Conservation (phyloP, 2,888 invertebrate genomes). For the Volucella bombylans region DNA sequence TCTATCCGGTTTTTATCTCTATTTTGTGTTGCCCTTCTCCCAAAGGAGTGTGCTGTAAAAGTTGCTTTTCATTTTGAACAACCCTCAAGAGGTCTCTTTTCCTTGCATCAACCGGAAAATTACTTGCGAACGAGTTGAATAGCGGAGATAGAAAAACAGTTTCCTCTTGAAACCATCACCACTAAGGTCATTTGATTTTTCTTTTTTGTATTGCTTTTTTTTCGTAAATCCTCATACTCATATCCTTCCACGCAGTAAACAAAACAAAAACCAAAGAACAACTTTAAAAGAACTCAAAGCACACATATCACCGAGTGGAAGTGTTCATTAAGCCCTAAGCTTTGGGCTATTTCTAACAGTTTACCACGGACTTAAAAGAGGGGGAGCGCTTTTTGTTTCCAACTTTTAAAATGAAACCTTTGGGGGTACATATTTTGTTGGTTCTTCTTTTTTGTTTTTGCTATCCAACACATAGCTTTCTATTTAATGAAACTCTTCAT, state of each 20-base stretch:
- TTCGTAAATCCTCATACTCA: neutral
- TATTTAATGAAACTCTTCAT: conserved; percentile 38
- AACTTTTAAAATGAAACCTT: conserved; percentile 8
- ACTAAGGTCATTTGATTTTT: conserved; percentile 43
- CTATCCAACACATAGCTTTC: conserved; percentile 15
- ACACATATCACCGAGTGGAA: conserved; percentile 27
- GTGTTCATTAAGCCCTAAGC: conserved; percentile 35
- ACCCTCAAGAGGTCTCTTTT: no score
- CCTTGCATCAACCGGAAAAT: conserved; percentile 20
- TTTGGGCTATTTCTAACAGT: conserved; percentile 40
- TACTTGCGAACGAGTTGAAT: conserved; percentile 30
- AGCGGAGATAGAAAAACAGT: conserved; percentile 4
- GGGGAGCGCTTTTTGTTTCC: neutral
- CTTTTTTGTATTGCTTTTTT: neutral
- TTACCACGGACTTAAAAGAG: neutral
- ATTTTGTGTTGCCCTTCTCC: no score
- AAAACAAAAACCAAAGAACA: no score
- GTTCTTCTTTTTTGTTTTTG: neutral
- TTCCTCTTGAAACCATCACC: conserved; percentile 4
- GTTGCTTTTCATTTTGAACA: no score
- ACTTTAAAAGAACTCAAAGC: conserved; percentile 13
- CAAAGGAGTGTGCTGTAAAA: no score
- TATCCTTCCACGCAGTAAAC: neutral
- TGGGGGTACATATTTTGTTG: neutral
- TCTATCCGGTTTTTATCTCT: no score